phyloP scores from a whole-genome alignment of 2,113 vertebrate genomes.

The Calonectris borealis region DNA sequence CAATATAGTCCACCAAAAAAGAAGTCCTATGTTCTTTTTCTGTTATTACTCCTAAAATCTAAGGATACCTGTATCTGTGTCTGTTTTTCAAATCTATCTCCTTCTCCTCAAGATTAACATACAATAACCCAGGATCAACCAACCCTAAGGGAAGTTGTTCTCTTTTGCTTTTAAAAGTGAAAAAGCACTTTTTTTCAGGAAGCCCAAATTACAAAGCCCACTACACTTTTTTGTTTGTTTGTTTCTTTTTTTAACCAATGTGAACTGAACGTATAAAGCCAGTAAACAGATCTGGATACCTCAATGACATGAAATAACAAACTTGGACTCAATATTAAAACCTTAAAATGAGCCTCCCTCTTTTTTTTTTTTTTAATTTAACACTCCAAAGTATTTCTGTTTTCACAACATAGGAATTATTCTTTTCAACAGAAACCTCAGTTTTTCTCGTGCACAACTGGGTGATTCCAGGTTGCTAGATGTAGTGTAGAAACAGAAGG shows the following conservation, averaged over 20 bases:
- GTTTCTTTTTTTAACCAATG: neutral
- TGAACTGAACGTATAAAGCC: neutral
- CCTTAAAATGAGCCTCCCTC: neutral
- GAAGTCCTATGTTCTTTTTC: neutral
- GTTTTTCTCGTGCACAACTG: neutral
- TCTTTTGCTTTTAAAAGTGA: neutral
- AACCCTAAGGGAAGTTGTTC: neutral
- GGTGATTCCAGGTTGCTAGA: neutral
- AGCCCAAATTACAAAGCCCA: neutral
- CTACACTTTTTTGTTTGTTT: too few relatives aligned
- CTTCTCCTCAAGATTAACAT: neutral
- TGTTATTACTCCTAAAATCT: neutral
- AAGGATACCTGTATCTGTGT: neutral
- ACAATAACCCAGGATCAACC: neutral
- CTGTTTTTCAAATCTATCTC: neutral
- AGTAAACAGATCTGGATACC: neutral
- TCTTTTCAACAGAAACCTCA: neutral
- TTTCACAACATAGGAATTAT: neutral
- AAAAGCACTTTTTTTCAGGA: neutral
- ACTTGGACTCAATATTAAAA: neutral
- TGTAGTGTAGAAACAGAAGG: neutral
- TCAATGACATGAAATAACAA: neutral
- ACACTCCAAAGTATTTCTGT: neutral
- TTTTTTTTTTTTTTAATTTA: neutral
- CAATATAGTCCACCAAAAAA: neutral